phyloP scores from a whole-genome alignment of 2,113 vertebrate genomes.

The Protobothrops mucrosquamatus region DNA sequence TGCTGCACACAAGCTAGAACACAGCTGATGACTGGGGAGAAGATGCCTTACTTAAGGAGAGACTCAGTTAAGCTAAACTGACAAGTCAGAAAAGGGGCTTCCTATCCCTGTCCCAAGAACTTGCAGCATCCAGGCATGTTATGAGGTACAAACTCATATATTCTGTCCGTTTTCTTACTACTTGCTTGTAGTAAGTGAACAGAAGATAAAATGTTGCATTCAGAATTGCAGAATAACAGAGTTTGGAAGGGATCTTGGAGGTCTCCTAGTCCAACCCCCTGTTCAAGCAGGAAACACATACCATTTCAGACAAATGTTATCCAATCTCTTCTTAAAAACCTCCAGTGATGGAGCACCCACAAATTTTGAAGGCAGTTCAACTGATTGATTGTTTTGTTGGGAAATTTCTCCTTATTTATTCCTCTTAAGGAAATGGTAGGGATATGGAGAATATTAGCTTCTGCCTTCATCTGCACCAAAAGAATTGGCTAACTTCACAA shows the following conservation, averaged over 20 bases:
- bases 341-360: background rate
- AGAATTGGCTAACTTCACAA: background rate
- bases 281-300: background rate
- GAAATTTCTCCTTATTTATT: background rate
- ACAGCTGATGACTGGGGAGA: background rate
- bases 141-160: background rate
- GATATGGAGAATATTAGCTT: background rate
- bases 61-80: background rate
- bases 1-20: background rate
- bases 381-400: background rate
- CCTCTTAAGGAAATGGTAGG: background rate
- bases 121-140: background rate
- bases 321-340: background rate
- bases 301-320: background rate
- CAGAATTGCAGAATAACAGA: background rate
- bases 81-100: background rate
- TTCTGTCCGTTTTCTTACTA: background rate
- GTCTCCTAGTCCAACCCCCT: background rate
- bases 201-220: background rate
- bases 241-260: background rate
- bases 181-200: background rate
- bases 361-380: background rate
- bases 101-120: background rate
- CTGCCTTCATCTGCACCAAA: background rate
- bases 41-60: background rate